These are phyloP conservation scores for Pararge aegeria DNA, from an alignment of 1,140 invertebrate genomes.

Conservation along the genomic window DNA sequence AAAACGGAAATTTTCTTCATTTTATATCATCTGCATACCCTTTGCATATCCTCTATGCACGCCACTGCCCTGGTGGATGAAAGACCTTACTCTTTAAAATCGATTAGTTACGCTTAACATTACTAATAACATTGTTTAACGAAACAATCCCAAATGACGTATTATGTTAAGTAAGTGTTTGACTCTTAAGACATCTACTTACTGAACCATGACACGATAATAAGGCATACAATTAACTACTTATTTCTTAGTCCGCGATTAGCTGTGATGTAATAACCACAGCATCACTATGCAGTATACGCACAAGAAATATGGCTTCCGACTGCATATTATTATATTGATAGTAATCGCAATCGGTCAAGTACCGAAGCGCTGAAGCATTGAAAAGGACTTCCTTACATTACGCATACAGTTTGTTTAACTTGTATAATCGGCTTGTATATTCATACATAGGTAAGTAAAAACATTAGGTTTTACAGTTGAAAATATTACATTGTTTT, in stretches of 20 bases:
- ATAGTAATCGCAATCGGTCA: neutral
- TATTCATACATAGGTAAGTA: neutral
- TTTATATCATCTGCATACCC: too few relatives aligned
- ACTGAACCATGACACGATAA: constrained; percentile 1
- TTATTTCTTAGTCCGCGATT: neutral
- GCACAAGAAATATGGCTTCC: constrained; percentile 1
- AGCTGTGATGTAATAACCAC: neutral
- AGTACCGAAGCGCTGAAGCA: neutral
- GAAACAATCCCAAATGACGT: neutral
- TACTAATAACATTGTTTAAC: neutral
- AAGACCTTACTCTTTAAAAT: too few relatives aligned
- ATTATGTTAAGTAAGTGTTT: too few relatives aligned
- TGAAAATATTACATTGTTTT: neutral
- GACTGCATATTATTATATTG: neutral
- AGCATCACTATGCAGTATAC: constrained; percentile 2
- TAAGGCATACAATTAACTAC: neutral
- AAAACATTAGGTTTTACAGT: too few relatives aligned
- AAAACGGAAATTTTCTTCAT: too few relatives aligned
- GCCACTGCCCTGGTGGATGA: too few relatives aligned
- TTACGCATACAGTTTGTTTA: neutral
- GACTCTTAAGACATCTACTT: neutral
- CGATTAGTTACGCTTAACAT: too few relatives aligned
- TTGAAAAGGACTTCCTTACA: constrained; percentile 1
- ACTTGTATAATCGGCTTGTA: neutral
- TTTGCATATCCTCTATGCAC: too few relatives aligned